Evolutionary conservation across 1,140 invertebrate species (phyloP).

Genomic region (Scylla paramamosain): DNA sequence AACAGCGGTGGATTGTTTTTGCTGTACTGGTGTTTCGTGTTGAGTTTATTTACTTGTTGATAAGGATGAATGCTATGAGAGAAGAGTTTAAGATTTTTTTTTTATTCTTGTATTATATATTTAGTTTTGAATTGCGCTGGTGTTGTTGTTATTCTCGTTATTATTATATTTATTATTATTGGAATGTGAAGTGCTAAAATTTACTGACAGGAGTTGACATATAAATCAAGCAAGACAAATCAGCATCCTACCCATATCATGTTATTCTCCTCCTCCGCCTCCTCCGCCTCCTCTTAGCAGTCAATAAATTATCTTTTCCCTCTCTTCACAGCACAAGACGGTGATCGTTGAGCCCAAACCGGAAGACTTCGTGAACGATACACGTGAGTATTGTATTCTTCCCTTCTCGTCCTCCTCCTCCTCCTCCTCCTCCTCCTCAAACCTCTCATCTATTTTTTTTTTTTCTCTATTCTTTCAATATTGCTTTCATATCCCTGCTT

Average conservation of each 20-base stretch:
- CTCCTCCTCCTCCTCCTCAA: not conserved
- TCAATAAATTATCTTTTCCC: not conserved
- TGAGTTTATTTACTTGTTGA: no score
- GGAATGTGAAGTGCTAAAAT: not conserved
- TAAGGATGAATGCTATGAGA: no score
- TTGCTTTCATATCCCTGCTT: not conserved
- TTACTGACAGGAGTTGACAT: not conserved
- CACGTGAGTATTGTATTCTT: constrained; percentile 45
- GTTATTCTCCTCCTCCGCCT: not conserved
- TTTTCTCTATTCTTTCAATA: not conserved
- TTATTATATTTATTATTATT: not conserved
- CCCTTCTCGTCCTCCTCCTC: not conserved
- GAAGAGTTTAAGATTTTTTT: no score
- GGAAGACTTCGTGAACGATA: constrained; percentile 45
- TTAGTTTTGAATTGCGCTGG: no score
- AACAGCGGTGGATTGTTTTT: no score
- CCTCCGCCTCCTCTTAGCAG: no score
- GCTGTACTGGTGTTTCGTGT: no score
- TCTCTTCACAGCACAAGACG: constrained; percentile 57
- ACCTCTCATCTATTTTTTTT: not conserved
- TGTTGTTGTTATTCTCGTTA: not conserved
- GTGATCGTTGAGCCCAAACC: constrained; percentile 54
- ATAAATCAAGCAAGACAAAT: not conserved
- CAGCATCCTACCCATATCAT: not conserved
- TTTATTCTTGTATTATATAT: no score